phyloP scores from a whole-genome alignment of 92 coral and sea anemone genomes.

The Porites lobata region DNA sequence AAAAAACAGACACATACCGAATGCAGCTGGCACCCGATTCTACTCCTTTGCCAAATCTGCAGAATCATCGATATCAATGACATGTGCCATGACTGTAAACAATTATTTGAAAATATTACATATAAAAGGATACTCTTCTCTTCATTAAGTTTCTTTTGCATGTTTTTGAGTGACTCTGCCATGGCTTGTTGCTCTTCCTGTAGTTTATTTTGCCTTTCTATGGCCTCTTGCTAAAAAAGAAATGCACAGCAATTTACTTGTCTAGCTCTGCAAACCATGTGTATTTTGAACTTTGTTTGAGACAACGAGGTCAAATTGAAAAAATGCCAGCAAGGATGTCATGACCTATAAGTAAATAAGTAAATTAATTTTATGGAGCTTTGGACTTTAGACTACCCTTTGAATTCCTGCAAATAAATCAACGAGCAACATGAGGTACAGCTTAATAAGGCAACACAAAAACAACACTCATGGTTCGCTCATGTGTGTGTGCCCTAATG shows the following conservation, averaged over 20 bases:
- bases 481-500: too few species aligned
- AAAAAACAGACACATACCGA: neutral
- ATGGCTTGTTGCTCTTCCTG: conserved; percentile 88
- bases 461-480: too few species aligned
- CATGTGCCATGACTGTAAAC: neutral
- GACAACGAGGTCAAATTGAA: too few species aligned
- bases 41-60: neutral
- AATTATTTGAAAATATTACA: neutral
- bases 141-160: conserved; percentile 89
- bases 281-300: too few species aligned
- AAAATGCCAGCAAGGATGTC: too few species aligned
- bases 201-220: conserved; percentile 90
- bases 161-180: conserved; percentile 91
- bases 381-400: too few species aligned
- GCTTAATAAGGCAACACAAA: too few species aligned
- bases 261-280: neutral
- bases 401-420: too few species aligned
- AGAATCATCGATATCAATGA: too few species aligned
- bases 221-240: conserved; percentile 79
- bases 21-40: neutral
- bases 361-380: too few species aligned
- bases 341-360: too few species aligned
- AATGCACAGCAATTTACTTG: neutral
- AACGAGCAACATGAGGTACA: too few species aligned
- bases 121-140: conserved; percentile 84